phyloP scores from a whole-genome alignment of 2,113 vertebrate genomes.

The Gopherus flavomarginatus region DNA sequence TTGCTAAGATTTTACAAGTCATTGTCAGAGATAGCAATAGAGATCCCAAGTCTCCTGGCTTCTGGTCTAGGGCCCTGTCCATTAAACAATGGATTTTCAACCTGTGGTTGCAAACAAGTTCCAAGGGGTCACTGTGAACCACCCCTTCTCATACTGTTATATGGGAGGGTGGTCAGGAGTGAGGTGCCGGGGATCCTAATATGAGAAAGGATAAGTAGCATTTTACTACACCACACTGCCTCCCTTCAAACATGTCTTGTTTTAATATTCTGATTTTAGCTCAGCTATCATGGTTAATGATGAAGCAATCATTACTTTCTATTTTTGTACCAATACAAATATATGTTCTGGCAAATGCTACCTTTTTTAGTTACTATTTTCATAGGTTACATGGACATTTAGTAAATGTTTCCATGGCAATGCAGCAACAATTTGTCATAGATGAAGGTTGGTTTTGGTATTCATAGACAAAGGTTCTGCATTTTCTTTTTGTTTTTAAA shows the following conservation, averaged over 20 bases:
- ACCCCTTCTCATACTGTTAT: background rate
- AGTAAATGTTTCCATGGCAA: constrained; percentile 66
- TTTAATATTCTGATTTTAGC: constrained; percentile 30
- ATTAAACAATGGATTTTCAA: background rate
- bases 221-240: background rate
- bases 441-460: constrained; percentile 45
- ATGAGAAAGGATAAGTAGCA: background rate
- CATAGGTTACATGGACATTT: constrained; percentile 52
- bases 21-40: background rate
- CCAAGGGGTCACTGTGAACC: background rate
- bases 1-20: background rate
- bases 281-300: constrained; percentile 19
- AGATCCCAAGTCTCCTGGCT: background rate
- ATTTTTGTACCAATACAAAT: constrained; percentile 62
- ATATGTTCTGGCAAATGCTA: constrained; percentile 66
- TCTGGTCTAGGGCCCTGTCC: background rate
- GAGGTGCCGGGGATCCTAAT: background rate
- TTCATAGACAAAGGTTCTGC: constrained; percentile 36
- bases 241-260: background rate
- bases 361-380: constrained; percentile 65
- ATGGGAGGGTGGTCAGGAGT: background rate
- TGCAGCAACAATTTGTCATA: constrained; percentile 40
- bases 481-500: constrained; percentile 58
- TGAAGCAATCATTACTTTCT: constrained; percentile 66
- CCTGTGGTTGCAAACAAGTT: background rate